Percentiles rank a stretch among this genome's conserved stretches.
Evolutionary conservation across 30 jellyfish, hydroid and myxozoan species (phyloP).

Genomic region (Catostylus mosaicus): DNA sequence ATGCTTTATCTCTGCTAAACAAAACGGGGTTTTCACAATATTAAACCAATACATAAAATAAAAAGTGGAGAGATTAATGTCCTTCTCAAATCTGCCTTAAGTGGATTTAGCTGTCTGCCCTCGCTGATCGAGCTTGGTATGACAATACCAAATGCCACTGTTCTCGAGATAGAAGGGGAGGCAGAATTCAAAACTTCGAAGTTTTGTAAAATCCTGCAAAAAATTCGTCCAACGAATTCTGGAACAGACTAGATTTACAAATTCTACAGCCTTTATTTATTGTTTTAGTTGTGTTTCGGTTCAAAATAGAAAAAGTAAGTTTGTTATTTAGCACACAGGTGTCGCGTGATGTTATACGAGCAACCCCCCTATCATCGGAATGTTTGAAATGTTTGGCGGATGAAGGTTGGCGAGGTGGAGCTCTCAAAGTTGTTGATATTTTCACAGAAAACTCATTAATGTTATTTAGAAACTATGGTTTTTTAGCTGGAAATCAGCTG

Average conservation of each 20-base stretch:
- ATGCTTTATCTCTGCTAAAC: not conserved
- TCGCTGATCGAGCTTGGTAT: not conserved
- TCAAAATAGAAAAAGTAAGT: not conserved
- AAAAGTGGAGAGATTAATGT: not conserved
- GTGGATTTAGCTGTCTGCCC: constrained; percentile 12
- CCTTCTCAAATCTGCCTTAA: not conserved
- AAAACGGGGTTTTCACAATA: not conserved
- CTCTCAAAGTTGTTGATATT: not conserved
- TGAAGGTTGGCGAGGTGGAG: not conserved
- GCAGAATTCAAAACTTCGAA: too few species aligned
- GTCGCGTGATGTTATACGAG: not conserved
- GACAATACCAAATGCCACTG: not conserved
- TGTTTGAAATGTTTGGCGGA: not conserved
- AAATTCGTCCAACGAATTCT: too few species aligned
- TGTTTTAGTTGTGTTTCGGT: not conserved
- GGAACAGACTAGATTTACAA: too few species aligned
- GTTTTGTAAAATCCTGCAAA: too few species aligned
- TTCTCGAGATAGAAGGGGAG: not conserved
- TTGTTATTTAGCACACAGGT: constrained; percentile 3
- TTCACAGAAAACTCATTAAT: not conserved
- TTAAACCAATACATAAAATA: not conserved
- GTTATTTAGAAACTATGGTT: not conserved
- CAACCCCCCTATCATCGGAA: constrained; percentile 2
- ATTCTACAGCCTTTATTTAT: not conserved
- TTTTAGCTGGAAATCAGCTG: too few species aligned